Base-by-base conservation (phyloP, 2,797 vertebrate genomes). In the Nasua narica region DNA sequence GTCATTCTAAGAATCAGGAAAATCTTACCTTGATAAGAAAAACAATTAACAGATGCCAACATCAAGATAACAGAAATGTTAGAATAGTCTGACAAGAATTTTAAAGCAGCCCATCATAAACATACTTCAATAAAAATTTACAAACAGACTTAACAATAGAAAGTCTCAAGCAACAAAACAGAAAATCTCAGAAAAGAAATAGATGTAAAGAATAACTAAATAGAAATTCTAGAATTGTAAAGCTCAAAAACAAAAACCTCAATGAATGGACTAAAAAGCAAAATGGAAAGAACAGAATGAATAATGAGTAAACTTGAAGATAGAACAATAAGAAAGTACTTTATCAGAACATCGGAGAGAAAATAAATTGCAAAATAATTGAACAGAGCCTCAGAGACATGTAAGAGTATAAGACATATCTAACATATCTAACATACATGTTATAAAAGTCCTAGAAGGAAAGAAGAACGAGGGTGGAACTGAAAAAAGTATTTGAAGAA, bases 1-100 rank as follows among this genome's bases (percentile, higher is more conserved):
- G 40, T 56, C n/a, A 96, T 88, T 94, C 46, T 29, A 82, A 96
- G 40, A 89, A 94, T 40, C 74, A 91, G 77, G 11, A 82, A 88
- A 77, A 84, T 85, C 29, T 91, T 40, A 96, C 40, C 35, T 91
- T 56, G 16, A 27, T 58, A 88, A 93, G 25, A 74, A 88, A 97
- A 54, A 58, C 7, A 32, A 60, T 40, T 50, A 90, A 60, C n/a
- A 72, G 21, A 67, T 74, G 13, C 27, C n/a, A 86, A 72, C 37
- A 88, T 89, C 78, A 95, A 85, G 37, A 72, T 81, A 87, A 37
- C 11, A 37, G 32, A 93, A 93, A 86, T 60, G 11, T 92, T 90
- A 90, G 43, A 88, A 69, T 84, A 90, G 35, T 54, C 40, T 43
- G 35, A 86, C 50, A 95, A 83, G n/a, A 6, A 32, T 65, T 95